phyloP scores from a whole-genome alignment of 1,140 invertebrate species.

The Meloidogyne hapla region DNA sequence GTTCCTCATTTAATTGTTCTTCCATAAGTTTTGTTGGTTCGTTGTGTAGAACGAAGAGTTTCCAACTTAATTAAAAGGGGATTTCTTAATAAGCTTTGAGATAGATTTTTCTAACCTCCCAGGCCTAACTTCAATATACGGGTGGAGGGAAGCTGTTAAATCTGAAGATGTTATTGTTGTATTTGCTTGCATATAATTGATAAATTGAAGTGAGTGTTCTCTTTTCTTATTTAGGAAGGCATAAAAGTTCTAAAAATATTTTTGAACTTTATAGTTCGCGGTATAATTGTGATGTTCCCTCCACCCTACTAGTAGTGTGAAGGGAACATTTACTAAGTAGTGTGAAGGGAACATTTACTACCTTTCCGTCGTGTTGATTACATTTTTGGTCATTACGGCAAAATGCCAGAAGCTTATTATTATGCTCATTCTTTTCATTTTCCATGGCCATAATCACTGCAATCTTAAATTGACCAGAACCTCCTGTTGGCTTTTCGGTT shows the following conservation, averaged over 20 bases:
- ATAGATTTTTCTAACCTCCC: neutral
- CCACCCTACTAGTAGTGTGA: too few species aligned
- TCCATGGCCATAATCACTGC: constrained; percentile 34
- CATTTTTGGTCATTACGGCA: constrained; percentile 46
- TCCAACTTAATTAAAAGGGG: constrained; percentile 37
- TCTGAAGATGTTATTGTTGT: neutral
- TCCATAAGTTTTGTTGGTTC: constrained; percentile 24
- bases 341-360: constrained; percentile 29
- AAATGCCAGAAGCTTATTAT: constrained; percentile 37
- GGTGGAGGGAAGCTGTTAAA: neutral
- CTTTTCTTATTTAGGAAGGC: constrained; percentile 10
- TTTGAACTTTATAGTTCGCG: constrained; percentile 36
- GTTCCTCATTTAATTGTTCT: constrained; percentile 4
- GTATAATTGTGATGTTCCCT: too few species aligned
- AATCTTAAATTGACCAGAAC: constrained; percentile 44
- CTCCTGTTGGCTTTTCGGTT: constrained; percentile 43
- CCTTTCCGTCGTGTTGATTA: constrained; percentile 41
- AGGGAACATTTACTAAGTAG: neutral
- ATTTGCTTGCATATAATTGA: neutral
- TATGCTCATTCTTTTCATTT: constrained; percentile 35
- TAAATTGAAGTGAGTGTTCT: neutral
- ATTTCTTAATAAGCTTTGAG: neutral
- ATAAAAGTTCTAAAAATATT: constrained; percentile 28
- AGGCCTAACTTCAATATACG: neutral
- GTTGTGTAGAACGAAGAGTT: constrained; percentile 41